Base-by-base conservation (phyloP, 1,140 invertebrate species). In the Pachypsylla venusta region DNA sequence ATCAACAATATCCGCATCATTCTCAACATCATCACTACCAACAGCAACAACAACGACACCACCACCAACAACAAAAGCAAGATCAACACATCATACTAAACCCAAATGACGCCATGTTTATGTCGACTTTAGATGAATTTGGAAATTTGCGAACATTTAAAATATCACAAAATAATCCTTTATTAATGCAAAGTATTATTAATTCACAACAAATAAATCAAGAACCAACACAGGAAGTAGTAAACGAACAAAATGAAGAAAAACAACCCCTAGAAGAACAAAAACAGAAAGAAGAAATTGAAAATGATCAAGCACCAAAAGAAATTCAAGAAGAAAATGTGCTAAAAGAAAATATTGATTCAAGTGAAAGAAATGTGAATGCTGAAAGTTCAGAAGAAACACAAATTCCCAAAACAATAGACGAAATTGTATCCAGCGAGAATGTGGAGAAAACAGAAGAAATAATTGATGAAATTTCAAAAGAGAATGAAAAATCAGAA, bases 61-160 rank as follows among this genome's bases (percentile, higher is more conserved):
- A 5, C 22, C 16, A 48, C 4, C 16, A 4, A 5, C 42, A 48
- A 48, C n/a, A 48, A 48, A 10, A 10, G 16, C 42, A 48, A 48
- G n/a, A n/a, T n/a, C n/a, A n/a, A n/a, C 42, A 48, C 16, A 48
- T 48, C 42, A 48, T 48, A 7, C 42, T 48, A 4, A 48, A 48
- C 22, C 42, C 42, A 48, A 19, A 48, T 4, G n/a, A 48, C 22
- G 5, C 42, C 7, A 10, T 48, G 42, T 48, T 19, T 19, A n/a
- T 48, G n/a, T 48, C 42, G 4, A 48, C 42, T 3, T 22, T 19
- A 48, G 42, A 48, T 19, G 42, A 48, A 48, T 48, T 10, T n/a
- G 42, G 42, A 19, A 48, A 48, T 22, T 19, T 48, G 16, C 16
- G 42, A 48, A 48, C 42, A 48, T 48, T 48, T 22, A 48, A 48